Conservation (phyloP, 1,140 invertebrate genomes). For the Pentalonia nigronervosa region DNA sequence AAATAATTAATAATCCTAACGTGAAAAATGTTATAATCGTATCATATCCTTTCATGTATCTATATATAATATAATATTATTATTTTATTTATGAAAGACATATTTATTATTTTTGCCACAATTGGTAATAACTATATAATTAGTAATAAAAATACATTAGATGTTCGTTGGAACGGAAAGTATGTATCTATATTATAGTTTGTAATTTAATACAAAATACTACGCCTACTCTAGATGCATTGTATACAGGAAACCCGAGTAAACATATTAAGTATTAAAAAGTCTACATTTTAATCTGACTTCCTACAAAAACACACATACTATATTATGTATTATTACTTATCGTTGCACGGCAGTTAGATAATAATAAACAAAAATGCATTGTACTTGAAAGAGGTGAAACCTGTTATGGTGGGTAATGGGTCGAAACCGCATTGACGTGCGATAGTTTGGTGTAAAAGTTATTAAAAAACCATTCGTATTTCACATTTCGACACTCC, state of each 20-base stretch:
- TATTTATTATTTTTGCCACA: not conserved
- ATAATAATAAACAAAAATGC: not conserved
- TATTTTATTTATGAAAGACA: not conserved
- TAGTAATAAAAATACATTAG: not conserved
- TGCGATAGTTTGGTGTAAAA: not conserved
- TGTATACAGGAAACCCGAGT: not conserved
- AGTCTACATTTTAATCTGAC: slow-evolving; percentile 11
- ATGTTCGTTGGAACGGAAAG: not conserved
- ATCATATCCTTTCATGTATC: not conserved
- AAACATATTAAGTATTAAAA: not conserved
- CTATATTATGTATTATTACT: not conserved
- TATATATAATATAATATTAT: not conserved
- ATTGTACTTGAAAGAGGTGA: slow-evolving; percentile 2
- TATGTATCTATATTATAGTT: not conserved
- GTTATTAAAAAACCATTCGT: slow-evolving; percentile 26
- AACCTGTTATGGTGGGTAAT: not conserved
- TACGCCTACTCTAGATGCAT: not conserved
- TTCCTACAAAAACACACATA: not conserved
- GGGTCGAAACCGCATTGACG: slow-evolving; percentile 20
- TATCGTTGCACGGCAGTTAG: not conserved
- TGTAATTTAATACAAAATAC: not conserved
- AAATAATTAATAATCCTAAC: not conserved
- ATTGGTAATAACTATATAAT: not conserved
- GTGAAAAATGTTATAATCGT: not conserved
- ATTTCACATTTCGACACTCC: slow-evolving; percentile 30